phyloP scores from a whole-genome alignment of 1,140 invertebrate genomes.

The Drosophila seguyi region DNA sequence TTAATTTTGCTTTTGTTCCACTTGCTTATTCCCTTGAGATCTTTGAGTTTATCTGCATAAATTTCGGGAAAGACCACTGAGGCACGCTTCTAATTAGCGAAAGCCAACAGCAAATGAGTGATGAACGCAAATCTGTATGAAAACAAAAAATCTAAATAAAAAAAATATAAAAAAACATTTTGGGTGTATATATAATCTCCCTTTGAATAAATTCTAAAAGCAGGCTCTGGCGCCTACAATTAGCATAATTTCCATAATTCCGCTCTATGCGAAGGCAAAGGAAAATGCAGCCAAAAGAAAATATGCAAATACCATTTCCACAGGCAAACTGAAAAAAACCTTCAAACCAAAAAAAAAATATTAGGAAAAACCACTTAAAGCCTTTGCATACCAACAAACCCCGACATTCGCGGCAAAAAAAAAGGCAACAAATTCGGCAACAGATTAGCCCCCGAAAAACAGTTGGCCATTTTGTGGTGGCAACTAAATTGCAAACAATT shows the following conservation, averaged over 20 bases:
- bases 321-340: conserved; percentile 15
- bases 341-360: conserved; percentile 15
- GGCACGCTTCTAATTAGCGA: conserved; percentile 74
- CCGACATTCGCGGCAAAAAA: conserved; percentile 26
- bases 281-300: conserved; percentile 38
- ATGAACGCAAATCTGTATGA: conserved; percentile 55
- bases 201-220: conserved; percentile 40
- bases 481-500: conserved; percentile 75
- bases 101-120: conserved; percentile 60
- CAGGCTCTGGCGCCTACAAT: conserved; percentile 42
- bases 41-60: conserved; percentile 69
- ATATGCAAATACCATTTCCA: conserved; percentile 33
- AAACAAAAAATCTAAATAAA: conserved; percentile 26
- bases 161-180: background rate
- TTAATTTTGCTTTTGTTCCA: conserved; percentile 10
- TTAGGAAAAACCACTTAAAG: conserved; percentile 26
- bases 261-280: conserved; percentile 13
- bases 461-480: conserved; percentile 71
- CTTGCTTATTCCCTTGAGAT: conserved; percentile 3
- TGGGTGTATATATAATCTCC: conserved; percentile 8
- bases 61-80: conserved; percentile 43
- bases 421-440: conserved; percentile 72
- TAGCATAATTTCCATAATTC: conserved; percentile 74
- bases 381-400: conserved; percentile 39
- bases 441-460: conserved; percentile 70